phyloP scores from a whole-genome alignment of 2,797 vertebrate species.

The Crypturellus tataupa region DNA sequence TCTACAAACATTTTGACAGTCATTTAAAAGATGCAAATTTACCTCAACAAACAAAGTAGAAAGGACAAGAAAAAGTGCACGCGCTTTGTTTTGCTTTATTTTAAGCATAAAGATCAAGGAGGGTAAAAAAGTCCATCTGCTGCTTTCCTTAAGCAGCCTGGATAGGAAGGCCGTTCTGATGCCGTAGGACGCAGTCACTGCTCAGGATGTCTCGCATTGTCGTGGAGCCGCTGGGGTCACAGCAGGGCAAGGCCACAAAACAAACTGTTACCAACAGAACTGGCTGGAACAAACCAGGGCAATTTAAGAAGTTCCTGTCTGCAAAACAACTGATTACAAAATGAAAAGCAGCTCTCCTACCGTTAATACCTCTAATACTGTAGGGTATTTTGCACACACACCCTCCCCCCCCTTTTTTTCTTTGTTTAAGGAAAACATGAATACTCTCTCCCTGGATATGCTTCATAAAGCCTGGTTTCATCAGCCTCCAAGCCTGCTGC shows the following conservation, averaged over 20 bases:
- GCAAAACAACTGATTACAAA: slow-evolving; percentile 1
- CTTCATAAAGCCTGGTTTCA: background rate
- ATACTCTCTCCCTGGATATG: background rate
- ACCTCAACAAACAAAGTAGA: background rate
- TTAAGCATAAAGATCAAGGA: background rate
- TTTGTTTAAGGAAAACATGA: slow-evolving; percentile 7
- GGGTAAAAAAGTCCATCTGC: background rate
- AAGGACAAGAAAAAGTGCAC: background rate
- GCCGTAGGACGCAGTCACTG: too few species aligned
- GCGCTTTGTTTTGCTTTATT: background rate
- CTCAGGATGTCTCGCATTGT: slow-evolving; percentile 54
- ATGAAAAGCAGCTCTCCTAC: background rate
- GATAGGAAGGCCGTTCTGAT: background rate
- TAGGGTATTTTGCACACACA: background rate
- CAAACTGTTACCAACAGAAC: slow-evolving; percentile 57
- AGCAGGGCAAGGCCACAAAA: slow-evolving; percentile 58
- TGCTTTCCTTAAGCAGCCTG: background rate
- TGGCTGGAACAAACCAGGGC: slow-evolving; percentile 37
- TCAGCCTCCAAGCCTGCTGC: background rate
- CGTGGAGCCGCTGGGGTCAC: slow-evolving; percentile 38
- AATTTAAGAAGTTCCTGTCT: slow-evolving; percentile 14
- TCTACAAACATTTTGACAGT: background rate
- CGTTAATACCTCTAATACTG: background rate
- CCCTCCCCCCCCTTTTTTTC: too few species aligned
- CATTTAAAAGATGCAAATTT: background rate